Percentiles rank a stretch among this genome's conserved stretches.
Evolutionary conservation across 64 coral and sea anemone species (phyloP).

Genomic region (Dendronephthya gigantea): DNA sequence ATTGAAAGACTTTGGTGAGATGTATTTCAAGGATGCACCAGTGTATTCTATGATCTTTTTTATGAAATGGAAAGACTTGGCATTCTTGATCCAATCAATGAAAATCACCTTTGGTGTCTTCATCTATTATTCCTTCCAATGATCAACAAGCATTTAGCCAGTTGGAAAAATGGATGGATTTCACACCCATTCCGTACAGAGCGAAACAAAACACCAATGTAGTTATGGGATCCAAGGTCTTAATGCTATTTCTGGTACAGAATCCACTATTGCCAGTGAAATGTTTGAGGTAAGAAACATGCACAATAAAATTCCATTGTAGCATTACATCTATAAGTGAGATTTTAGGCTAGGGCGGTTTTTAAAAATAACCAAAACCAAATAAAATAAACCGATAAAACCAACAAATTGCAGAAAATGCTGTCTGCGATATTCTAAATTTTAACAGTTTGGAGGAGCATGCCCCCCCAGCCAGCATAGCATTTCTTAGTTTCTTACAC

Average conservation of each 20-base stretch:
- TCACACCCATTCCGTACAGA: not conserved
- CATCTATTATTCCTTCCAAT: not conserved
- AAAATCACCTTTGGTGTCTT: not conserved
- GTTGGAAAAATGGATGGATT: not conserved
- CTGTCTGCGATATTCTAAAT: no score
- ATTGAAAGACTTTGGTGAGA: constrained; percentile 14
- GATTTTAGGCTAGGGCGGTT: no score
- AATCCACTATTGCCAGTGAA: not conserved
- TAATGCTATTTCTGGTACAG: not conserved
- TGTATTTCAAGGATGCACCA: constrained; percentile 21
- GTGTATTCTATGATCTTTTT: not conserved
- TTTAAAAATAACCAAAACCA: no score
- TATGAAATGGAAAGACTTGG: not conserved
- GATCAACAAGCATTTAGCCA: not conserved
- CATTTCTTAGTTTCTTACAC: no score
- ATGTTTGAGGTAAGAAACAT: not conserved
- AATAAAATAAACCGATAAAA: no score
- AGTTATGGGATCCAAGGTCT: not conserved
- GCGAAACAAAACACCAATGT: not conserved
- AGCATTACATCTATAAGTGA: no score
- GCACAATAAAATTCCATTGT: no score
- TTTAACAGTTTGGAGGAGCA: no score
- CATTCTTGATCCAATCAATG: constrained; percentile 12
- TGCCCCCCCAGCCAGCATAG: no score
- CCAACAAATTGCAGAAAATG: no score